A percentile compares a stretch with the other conserved stretches of the same genome.
These are phyloP conservation scores for Heliconius nattereri DNA, from an alignment of 1,140 invertebrate species.

Conservation along the genomic window DNA sequence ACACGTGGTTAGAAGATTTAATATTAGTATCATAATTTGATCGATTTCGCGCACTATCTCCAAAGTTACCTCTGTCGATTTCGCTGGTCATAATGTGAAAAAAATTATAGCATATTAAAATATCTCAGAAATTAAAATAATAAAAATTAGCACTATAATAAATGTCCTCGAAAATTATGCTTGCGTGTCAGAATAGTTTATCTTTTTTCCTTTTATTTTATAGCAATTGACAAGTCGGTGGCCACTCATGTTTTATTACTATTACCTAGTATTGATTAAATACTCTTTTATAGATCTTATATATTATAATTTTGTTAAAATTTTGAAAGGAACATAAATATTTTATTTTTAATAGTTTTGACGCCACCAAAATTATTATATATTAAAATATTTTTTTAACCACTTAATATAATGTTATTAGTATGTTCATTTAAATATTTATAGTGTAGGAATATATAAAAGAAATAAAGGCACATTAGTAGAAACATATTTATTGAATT, in stretches of 20 bases:
- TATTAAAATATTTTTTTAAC: too few species aligned
- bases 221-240: neutral
- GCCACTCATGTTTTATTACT: neutral
- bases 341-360: too few species aligned
- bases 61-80: slow-evolving; percentile 62
- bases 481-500: slow-evolving; percentile 61
- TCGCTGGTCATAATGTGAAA: slow-evolving; percentile 60
- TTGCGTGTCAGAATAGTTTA: neutral
- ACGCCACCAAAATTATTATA: too few species aligned
- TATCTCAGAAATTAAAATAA: slow-evolving; percentile 25
- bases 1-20: slow-evolving; percentile 66
- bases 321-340: too few species aligned
- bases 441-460: neutral
- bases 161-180: slow-evolving; percentile 19
- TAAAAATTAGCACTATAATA: slow-evolving; percentile 13
- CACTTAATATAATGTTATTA: too few species aligned
- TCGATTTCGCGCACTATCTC: slow-evolving; percentile 66
- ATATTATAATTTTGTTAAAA: neutral
- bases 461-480: slow-evolving; percentile 45
- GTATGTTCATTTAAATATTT: neutral
- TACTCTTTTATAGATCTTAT: neutral
- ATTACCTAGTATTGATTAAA: neutral
- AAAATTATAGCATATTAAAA: slow-evolving; percentile 48
- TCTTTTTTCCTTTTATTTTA: neutral
- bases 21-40: slow-evolving; percentile 47